Percentiles rank a stretch among this genome's conserved stretches.
These are phyloP conservation scores for Mastigias papua DNA, from an alignment of 30 jellyfish, hydroid and myxozoan genomes.

Conservation along the genomic window DNA sequence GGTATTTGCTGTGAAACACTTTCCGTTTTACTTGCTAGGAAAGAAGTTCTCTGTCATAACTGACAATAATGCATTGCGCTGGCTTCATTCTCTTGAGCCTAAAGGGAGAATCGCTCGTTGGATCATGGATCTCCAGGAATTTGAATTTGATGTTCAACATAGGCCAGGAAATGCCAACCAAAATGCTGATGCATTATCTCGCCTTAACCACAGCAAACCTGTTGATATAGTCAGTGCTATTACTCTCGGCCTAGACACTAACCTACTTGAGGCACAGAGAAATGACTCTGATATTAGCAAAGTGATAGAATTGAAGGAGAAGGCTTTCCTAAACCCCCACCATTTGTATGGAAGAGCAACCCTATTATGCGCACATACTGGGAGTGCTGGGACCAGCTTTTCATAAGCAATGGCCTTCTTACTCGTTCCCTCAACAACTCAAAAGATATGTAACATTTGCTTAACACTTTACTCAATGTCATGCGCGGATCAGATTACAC, in stretches of 20 bases:
- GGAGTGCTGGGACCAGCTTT: constrained; percentile 57
- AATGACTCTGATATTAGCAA: constrained; percentile 14
- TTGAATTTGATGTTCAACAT: constrained; percentile 41
- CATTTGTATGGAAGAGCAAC: constrained; percentile 34
- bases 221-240: background rate
- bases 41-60: constrained; percentile 27
- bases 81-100: constrained; percentile 65
- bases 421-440: constrained; percentile 30
- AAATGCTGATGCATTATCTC: constrained; percentile 76
- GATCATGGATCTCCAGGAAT: constrained; percentile 66
- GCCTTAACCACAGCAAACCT: constrained; percentile 45
- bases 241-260: background rate
- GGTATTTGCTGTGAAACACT: constrained; percentile 47
- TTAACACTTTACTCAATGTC: too few species aligned
- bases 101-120: constrained; percentile 81
- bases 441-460: too few species aligned
- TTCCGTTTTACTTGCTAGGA: constrained; percentile 59
- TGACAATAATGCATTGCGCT: constrained; percentile 65
- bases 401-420: constrained; percentile 25
- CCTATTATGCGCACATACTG: constrained; percentile 49
- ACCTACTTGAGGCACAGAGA: constrained; percentile 18
- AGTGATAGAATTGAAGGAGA: constrained; percentile 24
- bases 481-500: too few species aligned
- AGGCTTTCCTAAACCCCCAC: constrained; percentile 34
- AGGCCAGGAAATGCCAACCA: constrained; percentile 51